phyloP scores from a whole-genome alignment of 2,797 vertebrate species.

The Lycodopsis pacificus region DNA sequence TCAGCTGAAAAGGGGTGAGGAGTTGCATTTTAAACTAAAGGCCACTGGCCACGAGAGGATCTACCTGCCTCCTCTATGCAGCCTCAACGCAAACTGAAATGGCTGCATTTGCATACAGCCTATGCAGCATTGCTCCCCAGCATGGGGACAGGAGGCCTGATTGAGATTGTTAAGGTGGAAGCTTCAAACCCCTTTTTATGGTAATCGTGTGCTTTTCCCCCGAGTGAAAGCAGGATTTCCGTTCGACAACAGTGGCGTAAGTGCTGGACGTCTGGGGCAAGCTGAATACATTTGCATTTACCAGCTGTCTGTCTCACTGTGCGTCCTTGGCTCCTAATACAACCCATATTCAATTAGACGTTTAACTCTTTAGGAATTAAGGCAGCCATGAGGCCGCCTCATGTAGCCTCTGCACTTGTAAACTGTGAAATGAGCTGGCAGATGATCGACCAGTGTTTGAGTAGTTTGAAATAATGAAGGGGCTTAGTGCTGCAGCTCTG shows the following conservation, averaged over 20 bases:
- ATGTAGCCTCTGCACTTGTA: conserved; percentile 19
- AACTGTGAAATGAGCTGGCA: conserved; percentile 42
- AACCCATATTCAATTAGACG: conserved; percentile 22
- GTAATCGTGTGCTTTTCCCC: conserved; percentile 55
- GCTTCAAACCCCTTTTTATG: conserved; percentile 59
- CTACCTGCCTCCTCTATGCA: conserved; percentile 48
- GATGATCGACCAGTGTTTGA: conserved; percentile 25
- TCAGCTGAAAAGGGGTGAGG: conserved; percentile 14
- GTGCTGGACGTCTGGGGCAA: conserved; percentile 43
- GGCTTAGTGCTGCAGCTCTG: conserved; percentile 42
- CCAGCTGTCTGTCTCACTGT: conserved; percentile 33
- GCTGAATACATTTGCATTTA: conserved; percentile 38
- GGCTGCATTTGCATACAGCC: conserved; percentile 74
- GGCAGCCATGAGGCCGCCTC: neutral
- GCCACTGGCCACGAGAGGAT: conserved; percentile 60
- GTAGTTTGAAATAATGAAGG: conserved; percentile 34
- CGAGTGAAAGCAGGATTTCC: conserved; percentile 48
- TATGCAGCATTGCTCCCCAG: conserved; percentile 47
- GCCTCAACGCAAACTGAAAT: conserved; percentile 62
- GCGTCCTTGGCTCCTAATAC: neutral
- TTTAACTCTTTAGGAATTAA: conserved; percentile 35
- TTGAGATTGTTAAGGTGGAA: conserved; percentile 67
- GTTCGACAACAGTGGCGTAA: conserved; percentile 39
- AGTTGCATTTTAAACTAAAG: conserved; percentile 67
- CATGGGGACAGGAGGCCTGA: conserved; percentile 43